Conservation (phyloP, 1,140 invertebrate genomes). For the Pemphigus obesinymphae region DNA sequence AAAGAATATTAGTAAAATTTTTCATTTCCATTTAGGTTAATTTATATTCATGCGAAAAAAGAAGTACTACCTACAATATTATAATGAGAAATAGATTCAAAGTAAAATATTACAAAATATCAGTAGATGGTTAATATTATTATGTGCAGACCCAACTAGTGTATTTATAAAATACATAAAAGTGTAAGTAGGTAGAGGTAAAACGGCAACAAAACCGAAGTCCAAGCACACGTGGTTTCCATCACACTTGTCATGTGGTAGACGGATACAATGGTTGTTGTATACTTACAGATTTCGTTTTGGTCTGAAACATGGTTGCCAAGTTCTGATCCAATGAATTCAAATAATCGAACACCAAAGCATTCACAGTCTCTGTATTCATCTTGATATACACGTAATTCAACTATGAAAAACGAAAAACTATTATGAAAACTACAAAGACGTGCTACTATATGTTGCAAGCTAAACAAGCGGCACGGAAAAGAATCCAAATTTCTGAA, state of each 20-base stretch:
- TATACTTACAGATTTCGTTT: conserved; percentile 28
- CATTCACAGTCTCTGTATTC: neutral
- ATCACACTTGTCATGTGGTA: neutral
- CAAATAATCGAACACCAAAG: conserved; percentile 23
- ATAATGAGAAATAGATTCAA: no score
- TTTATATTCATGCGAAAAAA: no score
- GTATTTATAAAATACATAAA: no score
- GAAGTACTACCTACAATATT: no score
- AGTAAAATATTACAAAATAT: neutral
- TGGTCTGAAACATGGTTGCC: conserved; percentile 7
- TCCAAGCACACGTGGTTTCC: conserved; percentile 25
- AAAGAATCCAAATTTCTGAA: neutral
- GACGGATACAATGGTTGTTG: neutral
- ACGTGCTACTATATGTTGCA: no score
- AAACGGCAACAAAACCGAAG: no score
- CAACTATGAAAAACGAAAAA: neutral
- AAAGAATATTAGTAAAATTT: no score
- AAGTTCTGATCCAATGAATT: conserved; percentile 28
- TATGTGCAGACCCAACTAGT: no score
- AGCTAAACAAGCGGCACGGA: neutral
- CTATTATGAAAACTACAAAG: neutral
- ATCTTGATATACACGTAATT: neutral
- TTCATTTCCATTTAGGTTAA: no score
- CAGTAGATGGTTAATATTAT: no score
- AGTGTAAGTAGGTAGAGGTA: no score